Conservation (phyloP, 1,140 invertebrate genomes). For the Drosophila sturtevanti region DNA sequence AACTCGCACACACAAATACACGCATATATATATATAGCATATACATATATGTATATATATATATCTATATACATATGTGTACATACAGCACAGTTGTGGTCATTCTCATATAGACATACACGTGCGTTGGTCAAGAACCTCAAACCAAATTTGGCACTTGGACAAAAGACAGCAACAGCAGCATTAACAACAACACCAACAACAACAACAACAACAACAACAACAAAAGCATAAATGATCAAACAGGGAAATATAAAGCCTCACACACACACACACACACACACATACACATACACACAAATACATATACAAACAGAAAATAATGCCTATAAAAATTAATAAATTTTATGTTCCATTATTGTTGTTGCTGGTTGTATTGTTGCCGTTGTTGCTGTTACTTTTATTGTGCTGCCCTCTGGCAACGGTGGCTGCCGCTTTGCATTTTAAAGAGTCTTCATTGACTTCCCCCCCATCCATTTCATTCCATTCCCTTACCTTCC, state of each 20-base stretch:
- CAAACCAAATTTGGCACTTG: constrained; percentile 75
- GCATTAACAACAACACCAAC: neutral
- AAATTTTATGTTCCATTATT: constrained; percentile 68
- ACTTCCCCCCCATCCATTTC: neutral
- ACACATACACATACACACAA: constrained; percentile 31
- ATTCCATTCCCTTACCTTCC: neutral
- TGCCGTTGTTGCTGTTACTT: constrained; percentile 22
- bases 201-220: too few relatives aligned
- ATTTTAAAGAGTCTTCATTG: constrained; percentile 68
- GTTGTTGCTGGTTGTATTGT: constrained; percentile 9
- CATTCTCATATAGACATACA: constrained; percentile 29
- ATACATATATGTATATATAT: neutral
- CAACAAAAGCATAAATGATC: constrained; percentile 8
- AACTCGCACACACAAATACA: constrained; percentile 5
- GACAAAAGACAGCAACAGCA: constrained; percentile 3
- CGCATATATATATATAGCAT: neutral
- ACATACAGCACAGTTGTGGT: constrained; percentile 11
- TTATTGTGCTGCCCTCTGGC: constrained; percentile 28
- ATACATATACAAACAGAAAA: constrained; percentile 49
- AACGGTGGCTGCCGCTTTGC: constrained; percentile 61
- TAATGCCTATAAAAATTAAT: constrained; percentile 77
- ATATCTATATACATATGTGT: neutral
- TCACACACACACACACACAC: constrained; percentile 23
- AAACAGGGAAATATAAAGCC: constrained; percentile 42
- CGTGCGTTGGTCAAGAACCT: constrained; percentile 75